Evolutionary conservation across 2,888 invertebrate species (phyloP), one percentile per base, ranked within the genome.

Genomic region (Helicoverpa assulta): DNA sequence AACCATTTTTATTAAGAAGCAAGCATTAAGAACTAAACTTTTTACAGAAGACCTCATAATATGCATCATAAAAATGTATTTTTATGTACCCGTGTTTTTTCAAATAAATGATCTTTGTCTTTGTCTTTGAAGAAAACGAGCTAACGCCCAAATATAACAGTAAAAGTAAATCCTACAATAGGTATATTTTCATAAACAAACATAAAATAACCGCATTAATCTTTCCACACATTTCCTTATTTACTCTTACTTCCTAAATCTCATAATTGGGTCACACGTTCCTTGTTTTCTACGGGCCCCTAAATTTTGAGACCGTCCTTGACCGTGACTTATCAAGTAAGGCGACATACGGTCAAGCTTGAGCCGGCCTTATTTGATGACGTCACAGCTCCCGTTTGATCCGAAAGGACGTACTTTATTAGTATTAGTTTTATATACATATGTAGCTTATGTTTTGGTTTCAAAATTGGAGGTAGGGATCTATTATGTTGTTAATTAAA

Each of bases 351-450:
- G 59, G 57, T 29, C 40, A 16, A 29, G 21, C 12, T 29, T 18
- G 52, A 70, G 77, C 70, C 55, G 40, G 52, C 65, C 64, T 76
- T 71, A 71, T 76, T 74, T 60, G 76, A 70, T 50, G 55, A 51
- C 58, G 51, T 64, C 63, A 57, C 29, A 26, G 55, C 26, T 26
- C 21, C 55, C 29, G 55, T 56, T 56, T 18, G 58, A 40, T 51
- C 64, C 26, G 37, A 43, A 50, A 69, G 33, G 51, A 55, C 16
- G 26, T 26, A 33, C 16, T 75, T 75, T 56, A 75, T 75, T 43
- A 52, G 70, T 37, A 37, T 6, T 43, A 6, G 43, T 2, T 40
- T 16, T 43, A 16, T 43, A 16, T 43, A 16, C 16, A 16, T 43
- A 14, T 16, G 43, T 16, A 43, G 37, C 1, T 37, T 2, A 12